phyloP scores from a whole-genome alignment of 2,113 vertebrate species.

The Amia ocellicauda region DNA sequence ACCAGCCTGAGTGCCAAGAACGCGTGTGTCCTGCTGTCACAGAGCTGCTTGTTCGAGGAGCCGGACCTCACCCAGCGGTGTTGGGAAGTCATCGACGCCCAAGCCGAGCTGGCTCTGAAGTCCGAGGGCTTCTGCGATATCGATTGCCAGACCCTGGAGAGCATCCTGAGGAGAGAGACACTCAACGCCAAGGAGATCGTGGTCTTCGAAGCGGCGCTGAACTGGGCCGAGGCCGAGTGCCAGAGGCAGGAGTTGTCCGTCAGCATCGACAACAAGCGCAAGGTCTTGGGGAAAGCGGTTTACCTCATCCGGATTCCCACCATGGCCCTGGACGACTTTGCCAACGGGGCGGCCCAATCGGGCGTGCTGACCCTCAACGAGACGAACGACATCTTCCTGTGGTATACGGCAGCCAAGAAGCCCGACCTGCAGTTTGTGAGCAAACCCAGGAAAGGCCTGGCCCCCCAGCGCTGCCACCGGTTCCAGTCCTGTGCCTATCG shows the following conservation, averaged over 20 bases:
- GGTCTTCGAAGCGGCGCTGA: conserved; percentile 90
- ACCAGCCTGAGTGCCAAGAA: conserved; percentile 96
- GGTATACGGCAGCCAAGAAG: conserved; percentile 95
- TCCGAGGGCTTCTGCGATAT: conserved; percentile 97
- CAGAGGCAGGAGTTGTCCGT: conserved; percentile 80
- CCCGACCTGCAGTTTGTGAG: conserved; percentile 88
- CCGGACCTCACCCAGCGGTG: conserved; percentile 96
- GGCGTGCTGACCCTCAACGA: conserved; percentile 91
- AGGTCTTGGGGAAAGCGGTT: conserved; percentile 88
- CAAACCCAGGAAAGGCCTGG: conserved; percentile 82
- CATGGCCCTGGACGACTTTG: conserved; percentile 94
- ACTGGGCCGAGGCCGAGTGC: conserved; percentile 93
- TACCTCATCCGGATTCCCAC: conserved; percentile 92
- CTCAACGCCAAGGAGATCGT: conserved; percentile 97
- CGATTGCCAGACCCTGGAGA: conserved; percentile 92
- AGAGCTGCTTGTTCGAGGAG: conserved; percentile 96
- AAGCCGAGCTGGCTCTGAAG: conserved; percentile 90
- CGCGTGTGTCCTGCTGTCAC: conserved; percentile 90
- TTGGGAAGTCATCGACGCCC: conserved; percentile 97
- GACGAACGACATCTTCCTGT: conserved; percentile 96
- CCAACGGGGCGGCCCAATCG: conserved; percentile 91
- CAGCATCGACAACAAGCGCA: conserved; percentile 91
- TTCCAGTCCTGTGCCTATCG: conserved; percentile 97
- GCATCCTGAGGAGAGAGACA: conserved; percentile 91
- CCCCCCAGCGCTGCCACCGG: conserved; percentile 90